Conservation (phyloP, 2,888 invertebrate genomes). For the Acheta domesticus region DNA sequence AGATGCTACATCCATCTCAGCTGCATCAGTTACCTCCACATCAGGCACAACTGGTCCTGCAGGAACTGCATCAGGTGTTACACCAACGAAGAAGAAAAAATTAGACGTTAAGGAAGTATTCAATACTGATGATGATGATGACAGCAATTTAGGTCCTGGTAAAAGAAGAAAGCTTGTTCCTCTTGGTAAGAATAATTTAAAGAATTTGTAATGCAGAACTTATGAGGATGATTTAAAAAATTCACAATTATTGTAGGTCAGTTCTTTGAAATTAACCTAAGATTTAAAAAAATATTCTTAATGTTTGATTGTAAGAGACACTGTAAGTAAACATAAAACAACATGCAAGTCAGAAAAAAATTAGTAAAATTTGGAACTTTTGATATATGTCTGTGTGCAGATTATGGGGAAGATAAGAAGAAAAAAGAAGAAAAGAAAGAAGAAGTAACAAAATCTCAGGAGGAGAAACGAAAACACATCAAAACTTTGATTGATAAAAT, state of each 20-base stretch:
- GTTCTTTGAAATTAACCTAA: too few relatives aligned
- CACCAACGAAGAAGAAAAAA: constrained; percentile 58
- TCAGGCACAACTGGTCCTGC: neutral
- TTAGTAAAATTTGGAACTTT: neutral
- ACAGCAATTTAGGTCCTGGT: constrained; percentile 50
- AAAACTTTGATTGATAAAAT: constrained; percentile 98
- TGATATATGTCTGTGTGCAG: constrained; percentile 44
- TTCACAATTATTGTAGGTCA: too few relatives aligned
- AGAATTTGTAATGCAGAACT: too few relatives aligned
- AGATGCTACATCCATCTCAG: constrained; percentile 19
- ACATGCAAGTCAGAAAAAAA: neutral
- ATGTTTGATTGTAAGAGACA: too few relatives aligned
- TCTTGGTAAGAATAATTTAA: constrained; percentile 53
- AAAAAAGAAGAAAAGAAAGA: constrained; percentile 55
- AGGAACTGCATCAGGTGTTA: neutral
- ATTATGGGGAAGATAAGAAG: constrained; percentile 61
- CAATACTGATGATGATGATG: constrained; percentile 77
- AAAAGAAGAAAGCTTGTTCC: constrained; percentile 79
- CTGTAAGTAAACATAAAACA: too few relatives aligned
- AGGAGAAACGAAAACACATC: constrained; percentile 94
- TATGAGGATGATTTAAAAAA: too few relatives aligned
- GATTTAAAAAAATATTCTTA: too few relatives aligned
- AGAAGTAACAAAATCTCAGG: constrained; percentile 68
- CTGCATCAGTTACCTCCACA: neutral
- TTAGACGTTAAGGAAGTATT: constrained; percentile 80